These are phyloP conservation scores for Porites rus DNA, from an alignment of 92 coral and sea anemone species.

Conservation along the genomic window DNA sequence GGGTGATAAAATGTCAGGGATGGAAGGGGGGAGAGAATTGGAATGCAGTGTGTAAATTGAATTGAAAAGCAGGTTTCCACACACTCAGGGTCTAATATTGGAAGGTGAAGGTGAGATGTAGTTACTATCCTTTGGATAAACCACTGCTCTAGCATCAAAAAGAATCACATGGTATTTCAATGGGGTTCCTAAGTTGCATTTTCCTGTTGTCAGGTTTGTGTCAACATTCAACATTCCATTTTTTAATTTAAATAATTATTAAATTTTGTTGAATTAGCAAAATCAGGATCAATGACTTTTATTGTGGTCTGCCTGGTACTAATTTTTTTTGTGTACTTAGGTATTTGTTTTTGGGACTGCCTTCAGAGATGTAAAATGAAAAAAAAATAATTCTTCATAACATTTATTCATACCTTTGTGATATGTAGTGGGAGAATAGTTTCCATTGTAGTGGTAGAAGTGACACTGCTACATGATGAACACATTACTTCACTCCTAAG, in stretches of 20 bases:
- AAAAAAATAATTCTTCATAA: background rate
- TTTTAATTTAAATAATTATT: background rate
- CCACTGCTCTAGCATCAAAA: too few relatives aligned
- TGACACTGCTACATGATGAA: constrained; percentile 7
- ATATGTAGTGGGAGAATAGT: constrained; percentile 12
- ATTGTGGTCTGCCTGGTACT: background rate
- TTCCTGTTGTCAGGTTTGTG: too few relatives aligned
- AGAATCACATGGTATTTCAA: too few relatives aligned
- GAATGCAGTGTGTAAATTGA: too few relatives aligned
- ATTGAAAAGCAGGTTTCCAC: too few relatives aligned
- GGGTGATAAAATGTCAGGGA: too few relatives aligned
- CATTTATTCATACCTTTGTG: background rate
- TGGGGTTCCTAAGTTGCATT: too few relatives aligned
- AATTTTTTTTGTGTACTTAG: background rate
- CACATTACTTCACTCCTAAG: constrained; percentile 24
- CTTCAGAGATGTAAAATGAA: background rate
- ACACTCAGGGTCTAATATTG: too few relatives aligned
- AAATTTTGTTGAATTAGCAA: background rate
- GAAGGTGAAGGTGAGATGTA: too few relatives aligned
- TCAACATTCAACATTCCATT: too few relatives aligned
- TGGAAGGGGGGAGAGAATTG: too few relatives aligned
- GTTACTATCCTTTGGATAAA: too few relatives aligned
- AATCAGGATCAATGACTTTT: background rate
- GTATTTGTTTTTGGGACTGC: background rate
- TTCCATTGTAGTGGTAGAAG: constrained; percentile 19